Evolutionary conservation across 2,888 invertebrate species (phyloP), one percentile per base, ranked within the genome.

Genomic region (Oxytorus armatus): DNA sequence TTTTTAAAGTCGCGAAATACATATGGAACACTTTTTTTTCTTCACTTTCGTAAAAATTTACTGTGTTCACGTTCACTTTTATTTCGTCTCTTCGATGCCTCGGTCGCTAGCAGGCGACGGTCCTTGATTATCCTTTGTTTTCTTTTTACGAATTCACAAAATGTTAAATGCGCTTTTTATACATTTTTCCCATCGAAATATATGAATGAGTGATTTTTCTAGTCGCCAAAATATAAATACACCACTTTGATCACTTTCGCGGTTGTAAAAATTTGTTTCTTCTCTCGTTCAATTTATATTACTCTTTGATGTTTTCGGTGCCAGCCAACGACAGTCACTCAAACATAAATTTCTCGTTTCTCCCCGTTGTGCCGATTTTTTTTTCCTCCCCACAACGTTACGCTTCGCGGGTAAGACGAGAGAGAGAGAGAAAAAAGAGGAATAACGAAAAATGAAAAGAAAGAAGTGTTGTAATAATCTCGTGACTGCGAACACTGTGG

Each of bases 231-330:
- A 10, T 42, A 42, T 42, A 42, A 5, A 42, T 2, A 29, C 29
- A 29, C 29, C 3, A 29, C 5, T 29, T 29, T n/a, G n/a, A n/a
- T 33, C 7, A 33, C 33, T 25, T 51, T 25, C 10, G 16, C 33
- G 10, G 33, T 16, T 16, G n/a, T 16, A 33, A 51, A 51, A 66
- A 66, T 66, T 53, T 39, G 36, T 23, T 36, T n/a, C 33, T 23
- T 10, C 23, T 51, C 51, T n/a, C 14, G n/a, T 55, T 42, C 16
- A 36, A 3, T 49, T 49, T 72, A 36, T 21, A 42, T 63, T 69
- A 74, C 49, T 55, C 76, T 80, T 77, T 76, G 72, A 80, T 80
- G 66, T 73, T 44, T 8, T 55, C 39, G 39, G 5, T 11, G 14
- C 29, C 16, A 42, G 39, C 29, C 16, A 51, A 29, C 33, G 55